These are phyloP conservation scores for Chionodraco myersi DNA, from an alignment of 2,113 vertebrate species.

Conservation along the genomic window DNA sequence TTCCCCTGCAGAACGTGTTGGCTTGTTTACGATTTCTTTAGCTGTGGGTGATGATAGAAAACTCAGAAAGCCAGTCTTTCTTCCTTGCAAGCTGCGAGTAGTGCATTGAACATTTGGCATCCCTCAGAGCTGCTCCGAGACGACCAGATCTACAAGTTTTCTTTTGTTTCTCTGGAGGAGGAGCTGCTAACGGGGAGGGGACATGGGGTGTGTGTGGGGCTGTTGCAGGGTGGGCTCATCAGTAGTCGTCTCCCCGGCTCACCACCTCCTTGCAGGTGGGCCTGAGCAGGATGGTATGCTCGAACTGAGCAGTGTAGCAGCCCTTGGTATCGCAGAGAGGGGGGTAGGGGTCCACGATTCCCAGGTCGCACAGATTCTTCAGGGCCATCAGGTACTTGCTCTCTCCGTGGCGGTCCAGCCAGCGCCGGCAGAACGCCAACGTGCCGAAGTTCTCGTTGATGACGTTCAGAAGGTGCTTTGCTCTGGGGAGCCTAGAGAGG, in stretches of 20 bases:
- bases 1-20: slow-evolving; percentile 28
- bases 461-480: slow-evolving; percentile 96
- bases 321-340: slow-evolving; percentile 98
- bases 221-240: slow-evolving; percentile 29
- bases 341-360: slow-evolving; percentile 97
- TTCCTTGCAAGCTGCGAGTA: slow-evolving; percentile 43
- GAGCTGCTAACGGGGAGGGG: slow-evolving; percentile 19
- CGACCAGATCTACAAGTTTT: slow-evolving; percentile 23
- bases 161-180: slow-evolving; percentile 30
- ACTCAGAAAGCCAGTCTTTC: slow-evolving; percentile 40
- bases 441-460: slow-evolving; percentile 99
- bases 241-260: slow-evolving; percentile 99
- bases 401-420: slow-evolving; percentile 98
- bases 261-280: slow-evolving; percentile 99
- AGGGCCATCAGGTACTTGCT: slow-evolving; percentile 99
- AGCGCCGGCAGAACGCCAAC: slow-evolving; percentile 97
- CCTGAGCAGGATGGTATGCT: slow-evolving; percentile 97
- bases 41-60: slow-evolving; percentile 29
- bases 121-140: slow-evolving; percentile 26
- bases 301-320: slow-evolving; percentile 98
- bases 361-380: slow-evolving; percentile 99
- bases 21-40: slow-evolving; percentile 22
- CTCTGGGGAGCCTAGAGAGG: slow-evolving; percentile 90
- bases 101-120: slow-evolving; percentile 51
- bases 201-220: background rate